Percentiles rank a stretch among this genome's conserved stretches.
phyloP scores from a whole-genome alignment of 2,888 invertebrate species.

The Diarsia dahlii region DNA sequence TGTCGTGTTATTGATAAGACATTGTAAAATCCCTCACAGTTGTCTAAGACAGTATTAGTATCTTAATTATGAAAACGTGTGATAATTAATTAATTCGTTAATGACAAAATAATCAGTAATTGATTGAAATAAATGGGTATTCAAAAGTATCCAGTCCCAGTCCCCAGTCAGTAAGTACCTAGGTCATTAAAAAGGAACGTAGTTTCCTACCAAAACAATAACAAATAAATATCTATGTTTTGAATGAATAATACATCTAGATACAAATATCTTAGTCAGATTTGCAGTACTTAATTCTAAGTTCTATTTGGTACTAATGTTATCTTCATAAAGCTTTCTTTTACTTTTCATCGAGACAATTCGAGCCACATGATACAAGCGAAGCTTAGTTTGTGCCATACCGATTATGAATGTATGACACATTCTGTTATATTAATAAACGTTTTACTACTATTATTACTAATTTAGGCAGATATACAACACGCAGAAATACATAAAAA shows the following conservation, averaged over 20 bases:
- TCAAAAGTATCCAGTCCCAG: no score
- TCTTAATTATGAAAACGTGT: background rate
- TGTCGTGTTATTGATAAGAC: conserved; percentile 15
- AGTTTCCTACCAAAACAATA: background rate
- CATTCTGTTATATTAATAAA: no score
- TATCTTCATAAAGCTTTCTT: background rate
- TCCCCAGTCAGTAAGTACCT: no score
- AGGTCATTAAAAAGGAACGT: background rate
- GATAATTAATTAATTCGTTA: background rate
- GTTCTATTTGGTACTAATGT: background rate
- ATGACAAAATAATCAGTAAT: background rate
- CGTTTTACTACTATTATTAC: no score
- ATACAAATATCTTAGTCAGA: background rate
- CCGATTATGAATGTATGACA: no score
- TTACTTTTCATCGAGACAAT: background rate
- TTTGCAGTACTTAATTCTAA: background rate
- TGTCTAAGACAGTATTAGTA: background rate
- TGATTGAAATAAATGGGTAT: background rate
- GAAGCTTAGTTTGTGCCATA: no score
- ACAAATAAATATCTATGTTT: background rate
- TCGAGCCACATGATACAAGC: no score
- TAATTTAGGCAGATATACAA: background rate
- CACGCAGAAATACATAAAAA: background rate
- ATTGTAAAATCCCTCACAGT: background rate
- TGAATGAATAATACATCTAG: background rate